Conservation (phyloP, 2,113 vertebrate species). For the Sinocyclocheilus rhinocerous region DNA sequence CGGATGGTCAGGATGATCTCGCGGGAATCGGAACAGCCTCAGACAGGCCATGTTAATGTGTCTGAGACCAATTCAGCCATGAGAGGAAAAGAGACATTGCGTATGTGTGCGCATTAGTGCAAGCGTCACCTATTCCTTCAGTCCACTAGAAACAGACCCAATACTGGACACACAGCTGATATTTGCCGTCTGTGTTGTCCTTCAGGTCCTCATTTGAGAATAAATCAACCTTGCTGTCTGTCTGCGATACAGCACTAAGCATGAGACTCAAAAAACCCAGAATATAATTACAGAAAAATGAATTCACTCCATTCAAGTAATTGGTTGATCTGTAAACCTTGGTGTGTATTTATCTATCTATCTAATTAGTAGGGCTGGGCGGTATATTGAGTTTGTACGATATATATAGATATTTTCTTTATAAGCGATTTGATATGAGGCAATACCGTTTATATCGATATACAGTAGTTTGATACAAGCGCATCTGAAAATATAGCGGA, state of each 20-base stretch:
- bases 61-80: slow-evolving; percentile 65
- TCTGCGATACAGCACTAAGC: background rate
- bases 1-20: slow-evolving; percentile 59
- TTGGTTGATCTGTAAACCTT: background rate
- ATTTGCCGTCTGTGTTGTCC: background rate
- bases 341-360: background rate
- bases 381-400: no score
- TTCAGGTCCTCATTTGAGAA: slow-evolving; percentile 32
- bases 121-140: slow-evolving; percentile 28
- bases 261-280: background rate
- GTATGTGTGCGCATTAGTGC: slow-evolving; percentile 47
- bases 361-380: background rate
- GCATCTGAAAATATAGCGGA: no score
- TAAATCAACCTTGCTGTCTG: background rate
- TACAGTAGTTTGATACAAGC: no score
- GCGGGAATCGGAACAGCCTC: slow-evolving; percentile 66
- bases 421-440: no score
- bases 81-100: background rate
- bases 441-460: no score
- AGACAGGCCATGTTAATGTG: slow-evolving; percentile 76
- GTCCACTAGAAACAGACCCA: slow-evolving; percentile 13
- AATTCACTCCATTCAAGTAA: background rate
- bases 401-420: no score
- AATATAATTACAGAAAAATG: background rate
- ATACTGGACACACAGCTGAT: background rate